A percentile compares a stretch with the other conserved stretches of the same genome.
phyloP scores from a whole-genome alignment of 2,113 vertebrate genomes.

The Zosterops japonicus region DNA sequence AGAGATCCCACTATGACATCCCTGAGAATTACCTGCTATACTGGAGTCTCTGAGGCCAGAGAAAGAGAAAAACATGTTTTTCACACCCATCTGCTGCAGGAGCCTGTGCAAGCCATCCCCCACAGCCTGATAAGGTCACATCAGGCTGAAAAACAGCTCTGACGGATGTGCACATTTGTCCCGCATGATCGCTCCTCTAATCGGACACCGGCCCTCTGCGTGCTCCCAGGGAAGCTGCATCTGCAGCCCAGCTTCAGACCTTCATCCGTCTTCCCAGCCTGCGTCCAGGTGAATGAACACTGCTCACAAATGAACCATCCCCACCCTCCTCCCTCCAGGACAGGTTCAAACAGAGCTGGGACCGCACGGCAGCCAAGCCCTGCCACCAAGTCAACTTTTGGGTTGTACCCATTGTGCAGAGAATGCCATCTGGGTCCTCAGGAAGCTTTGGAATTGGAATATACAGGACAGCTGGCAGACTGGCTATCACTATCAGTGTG shows the following conservation, averaged over 20 bases:
- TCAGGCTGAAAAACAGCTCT: background rate
- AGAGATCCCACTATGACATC: background rate
- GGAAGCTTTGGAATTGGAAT: background rate
- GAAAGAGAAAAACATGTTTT: background rate
- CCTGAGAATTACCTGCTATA: background rate
- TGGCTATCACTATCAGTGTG: background rate
- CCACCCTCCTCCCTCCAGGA: slow-evolving; percentile 2
- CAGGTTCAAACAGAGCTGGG: slow-evolving; percentile 40
- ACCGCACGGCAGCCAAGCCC: background rate
- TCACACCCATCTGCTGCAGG: background rate
- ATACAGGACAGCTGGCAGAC: background rate
- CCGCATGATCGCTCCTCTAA: background rate
- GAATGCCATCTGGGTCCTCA: rapidly evolving
- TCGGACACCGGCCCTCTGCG: background rate
- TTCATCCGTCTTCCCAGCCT: background rate
- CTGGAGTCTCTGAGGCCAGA: background rate
- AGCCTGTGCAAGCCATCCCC: background rate
- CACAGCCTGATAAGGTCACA: background rate
- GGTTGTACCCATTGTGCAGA: background rate
- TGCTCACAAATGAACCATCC: background rate
- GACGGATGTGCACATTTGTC: background rate
- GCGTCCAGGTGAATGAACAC: background rate
- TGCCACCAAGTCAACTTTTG: background rate
- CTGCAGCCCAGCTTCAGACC: background rate
- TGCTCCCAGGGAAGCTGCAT: background rate